phyloP scores from a whole-genome alignment of 2,888 invertebrate species.

The Siphlonurus alternatus region DNA sequence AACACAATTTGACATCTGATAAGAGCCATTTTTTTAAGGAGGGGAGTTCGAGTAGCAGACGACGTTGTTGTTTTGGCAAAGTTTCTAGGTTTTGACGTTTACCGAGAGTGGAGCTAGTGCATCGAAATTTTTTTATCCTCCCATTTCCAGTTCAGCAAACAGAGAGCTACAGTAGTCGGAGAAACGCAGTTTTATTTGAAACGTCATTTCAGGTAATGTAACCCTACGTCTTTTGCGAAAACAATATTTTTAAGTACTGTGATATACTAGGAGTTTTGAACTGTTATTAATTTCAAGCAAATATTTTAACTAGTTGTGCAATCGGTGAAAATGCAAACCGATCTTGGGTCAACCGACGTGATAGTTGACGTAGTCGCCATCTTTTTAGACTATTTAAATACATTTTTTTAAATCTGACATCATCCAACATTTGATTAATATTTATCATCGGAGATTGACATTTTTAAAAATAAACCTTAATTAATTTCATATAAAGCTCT shows the following conservation, averaged over 20 bases:
- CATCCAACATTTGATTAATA: not conserved
- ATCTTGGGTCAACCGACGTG: not conserved
- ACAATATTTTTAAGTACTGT: not conserved
- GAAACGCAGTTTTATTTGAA: not conserved
- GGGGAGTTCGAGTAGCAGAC: not conserved
- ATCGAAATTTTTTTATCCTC: not conserved
- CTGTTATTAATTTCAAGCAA: not conserved
- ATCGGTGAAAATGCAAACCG: not conserved
- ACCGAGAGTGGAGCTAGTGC: not conserved
- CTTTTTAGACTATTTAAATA: not conserved
- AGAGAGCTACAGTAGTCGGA: conserved; percentile 2
- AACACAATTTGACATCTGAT: too few relatives aligned
- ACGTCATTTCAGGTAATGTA: conserved; percentile 1
- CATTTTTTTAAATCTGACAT: not conserved
- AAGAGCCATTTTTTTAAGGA: not conserved
- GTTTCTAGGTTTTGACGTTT: not conserved
- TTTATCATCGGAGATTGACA: too few relatives aligned
- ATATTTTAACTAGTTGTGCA: too few relatives aligned
- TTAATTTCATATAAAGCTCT: not conserved
- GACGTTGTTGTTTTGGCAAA: not conserved
- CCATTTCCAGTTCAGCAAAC: conserved; percentile 1
- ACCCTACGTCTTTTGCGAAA: too few relatives aligned
- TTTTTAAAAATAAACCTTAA: too few relatives aligned
- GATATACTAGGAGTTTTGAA: not conserved
- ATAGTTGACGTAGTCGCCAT: not conserved